Conservation (phyloP, 1,140 invertebrate genomes). For the Caenorhabditis latens region DNA sequence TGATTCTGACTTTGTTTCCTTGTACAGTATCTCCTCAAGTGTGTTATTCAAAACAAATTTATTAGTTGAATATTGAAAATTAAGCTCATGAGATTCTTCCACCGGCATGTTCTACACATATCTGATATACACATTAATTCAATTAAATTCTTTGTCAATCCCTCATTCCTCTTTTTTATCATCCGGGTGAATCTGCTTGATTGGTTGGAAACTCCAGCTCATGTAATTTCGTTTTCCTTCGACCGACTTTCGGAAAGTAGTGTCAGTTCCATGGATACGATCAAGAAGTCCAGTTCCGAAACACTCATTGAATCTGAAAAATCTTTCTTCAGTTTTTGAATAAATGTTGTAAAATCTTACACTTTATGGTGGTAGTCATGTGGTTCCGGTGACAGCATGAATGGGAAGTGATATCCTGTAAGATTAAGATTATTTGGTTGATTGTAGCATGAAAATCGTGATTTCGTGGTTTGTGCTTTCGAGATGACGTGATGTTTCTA, state of each 20-base stretch:
- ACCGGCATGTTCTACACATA: neutral
- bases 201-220: constrained; percentile 42
- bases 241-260: constrained; percentile 54
- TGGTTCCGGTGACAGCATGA: constrained; percentile 88
- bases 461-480: neutral
- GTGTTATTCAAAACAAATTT: neutral
- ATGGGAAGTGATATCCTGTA: constrained; percentile 87
- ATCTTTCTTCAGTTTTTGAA: neutral
- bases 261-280: constrained; percentile 85
- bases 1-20: constrained; percentile 4
- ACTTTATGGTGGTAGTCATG: constrained; percentile 92
- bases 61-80: neutral
- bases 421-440: neutral
- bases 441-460: neutral
- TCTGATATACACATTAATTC: neutral
- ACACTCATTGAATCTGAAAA: constrained; percentile 86
- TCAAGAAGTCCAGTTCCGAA: constrained; percentile 88
- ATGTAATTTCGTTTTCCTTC: constrained; percentile 40
- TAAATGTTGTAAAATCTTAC: constrained; percentile 79
- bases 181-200: constrained; percentile 40
- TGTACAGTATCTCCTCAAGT: neutral
- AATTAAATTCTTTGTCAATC: neutral
- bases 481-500: no score
- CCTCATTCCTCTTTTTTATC: neutral
- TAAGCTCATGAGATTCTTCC: neutral